phyloP scores from a whole-genome alignment of 2,888 invertebrate species.

The Nebria salina region DNA sequence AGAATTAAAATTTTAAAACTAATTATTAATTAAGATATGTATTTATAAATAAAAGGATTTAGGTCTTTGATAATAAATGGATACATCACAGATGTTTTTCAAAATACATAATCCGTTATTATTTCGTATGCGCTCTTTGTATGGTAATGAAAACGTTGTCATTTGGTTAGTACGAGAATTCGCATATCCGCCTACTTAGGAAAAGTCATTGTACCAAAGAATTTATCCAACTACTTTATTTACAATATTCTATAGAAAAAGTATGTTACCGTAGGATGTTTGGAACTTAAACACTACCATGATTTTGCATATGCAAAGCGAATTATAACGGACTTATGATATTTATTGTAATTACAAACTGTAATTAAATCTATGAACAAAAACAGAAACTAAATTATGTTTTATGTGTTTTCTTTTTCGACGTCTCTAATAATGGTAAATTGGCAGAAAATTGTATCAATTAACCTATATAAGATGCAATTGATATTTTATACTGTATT shows the following conservation, averaged over 20 bases:
- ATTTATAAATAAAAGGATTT: neutral
- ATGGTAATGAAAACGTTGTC: slow-evolving; percentile 37
- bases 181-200: slow-evolving; percentile 33
- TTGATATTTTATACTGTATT: neutral
- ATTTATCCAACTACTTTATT: slow-evolving; percentile 13
- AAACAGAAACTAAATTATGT: neutral
- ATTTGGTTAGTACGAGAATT: slow-evolving; percentile 24
- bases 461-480: neutral
- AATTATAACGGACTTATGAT: neutral
- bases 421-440: neutral
- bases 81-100: slow-evolving; percentile 4
- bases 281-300: neutral
- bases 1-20: neutral
- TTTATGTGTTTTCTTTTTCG: neutral
- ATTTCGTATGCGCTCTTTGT: slow-evolving; percentile 30
- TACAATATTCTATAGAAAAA: neutral
- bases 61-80: neutral
- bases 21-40: neutral
- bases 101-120: slow-evolving; percentile 22
- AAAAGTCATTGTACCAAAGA: slow-evolving; percentile 9
- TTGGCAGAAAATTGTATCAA: neutral
- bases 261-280: neutral
- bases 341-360: neutral
- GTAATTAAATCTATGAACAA: neutral
- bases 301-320: neutral